A percentile compares a stretch with the other conserved stretches of the same genome.
phyloP scores from a whole-genome alignment of 1,140 invertebrate genomes.

The Forficula auricularia region DNA sequence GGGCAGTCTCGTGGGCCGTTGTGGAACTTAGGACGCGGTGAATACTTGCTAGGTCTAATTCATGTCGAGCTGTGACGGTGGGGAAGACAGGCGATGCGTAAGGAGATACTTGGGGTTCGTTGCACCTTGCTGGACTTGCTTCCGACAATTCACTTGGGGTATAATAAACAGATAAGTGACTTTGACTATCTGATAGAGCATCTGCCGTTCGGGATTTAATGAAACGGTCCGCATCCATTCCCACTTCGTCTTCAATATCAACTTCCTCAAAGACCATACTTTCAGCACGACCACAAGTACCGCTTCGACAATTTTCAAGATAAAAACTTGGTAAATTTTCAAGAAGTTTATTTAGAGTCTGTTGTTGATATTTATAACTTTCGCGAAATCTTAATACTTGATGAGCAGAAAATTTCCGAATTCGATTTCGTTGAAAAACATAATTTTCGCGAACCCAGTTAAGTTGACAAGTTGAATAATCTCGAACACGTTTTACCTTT shows the following conservation, averaged over 20 bases:
- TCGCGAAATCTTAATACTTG: slow-evolving; percentile 74
- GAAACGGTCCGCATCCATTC: too few relatives aligned
- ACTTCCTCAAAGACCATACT: slow-evolving; percentile 52
- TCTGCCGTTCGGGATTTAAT: too few relatives aligned
- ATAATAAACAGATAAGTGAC: slow-evolving; percentile 55
- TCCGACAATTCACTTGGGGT: slow-evolving; percentile 48
- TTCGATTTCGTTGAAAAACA: slow-evolving; percentile 82
- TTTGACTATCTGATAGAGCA: slow-evolving; percentile 29
- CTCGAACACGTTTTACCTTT: slow-evolving; percentile 68
- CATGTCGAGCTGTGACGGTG: too few relatives aligned
- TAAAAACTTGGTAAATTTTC: slow-evolving; percentile 85
- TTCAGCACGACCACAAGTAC: slow-evolving; percentile 63
- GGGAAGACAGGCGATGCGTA: too few relatives aligned
- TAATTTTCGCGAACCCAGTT: slow-evolving; percentile 89
- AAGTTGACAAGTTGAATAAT: slow-evolving; percentile 74
- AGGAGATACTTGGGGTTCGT: too few relatives aligned
- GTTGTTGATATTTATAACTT: slow-evolving; percentile 88
- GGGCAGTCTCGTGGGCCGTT: too few relatives aligned
- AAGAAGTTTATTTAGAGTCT: slow-evolving; percentile 81
- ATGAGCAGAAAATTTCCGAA: slow-evolving; percentile 83
- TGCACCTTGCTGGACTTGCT: slow-evolving; percentile 10
- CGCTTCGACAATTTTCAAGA: slow-evolving; percentile 79
- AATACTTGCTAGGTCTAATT: too few relatives aligned
- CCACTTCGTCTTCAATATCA: slow-evolving; percentile 25
- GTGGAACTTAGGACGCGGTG: too few relatives aligned